Evolutionary conservation across 2,113 vertebrate genomes (phyloP).

Genomic region (Sterna hirundo): DNA sequence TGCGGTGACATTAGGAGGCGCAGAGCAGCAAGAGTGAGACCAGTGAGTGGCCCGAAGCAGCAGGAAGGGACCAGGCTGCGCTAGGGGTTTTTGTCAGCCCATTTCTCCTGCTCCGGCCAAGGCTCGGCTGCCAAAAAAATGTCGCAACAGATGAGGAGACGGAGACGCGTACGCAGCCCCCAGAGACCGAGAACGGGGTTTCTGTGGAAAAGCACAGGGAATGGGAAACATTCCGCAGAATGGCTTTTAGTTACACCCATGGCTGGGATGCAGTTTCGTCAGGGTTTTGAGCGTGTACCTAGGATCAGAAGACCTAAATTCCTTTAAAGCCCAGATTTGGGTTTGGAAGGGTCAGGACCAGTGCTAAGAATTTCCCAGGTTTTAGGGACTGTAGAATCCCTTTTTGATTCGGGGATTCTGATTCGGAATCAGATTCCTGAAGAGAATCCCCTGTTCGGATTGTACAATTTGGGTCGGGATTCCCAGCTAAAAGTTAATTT

Average conservation of each 20-base stretch:
- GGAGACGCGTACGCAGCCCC: not conserved
- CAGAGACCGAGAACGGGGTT: accelerated
- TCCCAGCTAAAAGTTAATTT: not conserved
- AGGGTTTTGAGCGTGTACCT: not conserved
- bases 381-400: not conserved
- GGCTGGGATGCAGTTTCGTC: not conserved
- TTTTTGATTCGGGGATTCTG: too few species aligned
- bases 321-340: not conserved
- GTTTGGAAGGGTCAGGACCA: not conserved
- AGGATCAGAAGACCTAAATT: not conserved
- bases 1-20: not conserved
- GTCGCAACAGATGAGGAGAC: not conserved
- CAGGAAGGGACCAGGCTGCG: not conserved
- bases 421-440: too few species aligned
- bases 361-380: not conserved
- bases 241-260: not conserved
- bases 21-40: not conserved
- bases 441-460: not conserved
- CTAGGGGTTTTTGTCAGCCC: not conserved
- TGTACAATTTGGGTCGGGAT: not conserved
- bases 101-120: not conserved
- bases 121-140: not conserved
- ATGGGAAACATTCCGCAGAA: not conserved
- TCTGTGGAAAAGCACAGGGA: not conserved
- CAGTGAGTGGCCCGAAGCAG: not conserved